These are phyloP conservation scores for Ichneumoninae sp. DNA, from an alignment of 2,888 invertebrate genomes.

Conservation along the genomic window DNA sequence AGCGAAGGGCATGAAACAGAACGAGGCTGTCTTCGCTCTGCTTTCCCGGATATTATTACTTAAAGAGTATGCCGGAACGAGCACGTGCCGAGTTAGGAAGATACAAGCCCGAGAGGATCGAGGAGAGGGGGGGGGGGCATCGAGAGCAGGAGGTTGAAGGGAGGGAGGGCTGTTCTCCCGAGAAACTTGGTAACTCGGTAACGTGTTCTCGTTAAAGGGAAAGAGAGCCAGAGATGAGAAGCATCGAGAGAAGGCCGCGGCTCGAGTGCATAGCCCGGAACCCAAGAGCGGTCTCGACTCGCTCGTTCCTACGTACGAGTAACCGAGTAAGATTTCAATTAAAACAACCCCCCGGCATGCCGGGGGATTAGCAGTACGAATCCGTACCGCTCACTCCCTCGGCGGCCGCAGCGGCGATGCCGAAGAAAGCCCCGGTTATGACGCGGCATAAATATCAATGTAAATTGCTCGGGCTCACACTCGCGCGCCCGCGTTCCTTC, in stretches of 20 bases:
- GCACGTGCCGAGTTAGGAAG: constrained; percentile 48
- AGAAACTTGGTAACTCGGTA: constrained; percentile 71
- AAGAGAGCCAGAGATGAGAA: constrained; percentile 42
- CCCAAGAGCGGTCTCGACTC: constrained; percentile 38
- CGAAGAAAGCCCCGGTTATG: constrained; percentile 82
- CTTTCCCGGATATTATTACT: constrained; percentile 8
- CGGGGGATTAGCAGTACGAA: constrained; percentile 83
- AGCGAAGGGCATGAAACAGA: constrained; percentile 7
- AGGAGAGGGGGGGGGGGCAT: not conserved
- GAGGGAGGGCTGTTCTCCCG: constrained; percentile 55
- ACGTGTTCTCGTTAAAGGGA: constrained; percentile 71
- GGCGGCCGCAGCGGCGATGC: constrained; percentile 40
- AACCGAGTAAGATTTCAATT: constrained; percentile 83
- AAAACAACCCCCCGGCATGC: constrained; percentile 82
- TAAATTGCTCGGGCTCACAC: constrained; percentile 80
- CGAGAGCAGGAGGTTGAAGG: constrained; percentile 52
- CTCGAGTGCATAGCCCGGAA: constrained; percentile 66
- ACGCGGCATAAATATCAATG: constrained; percentile 85
- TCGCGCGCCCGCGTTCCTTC: constrained; percentile 50
- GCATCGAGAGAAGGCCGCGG: constrained; percentile 45
- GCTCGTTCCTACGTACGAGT: constrained; percentile 67
- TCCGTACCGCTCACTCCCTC: constrained; percentile 75
- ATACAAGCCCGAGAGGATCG: not conserved
- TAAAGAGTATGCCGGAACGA: constrained; percentile 17
- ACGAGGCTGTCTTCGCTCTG: not conserved